Conservation (phyloP, 2,888 invertebrate genomes). For the Brenthis hecate region DNA sequence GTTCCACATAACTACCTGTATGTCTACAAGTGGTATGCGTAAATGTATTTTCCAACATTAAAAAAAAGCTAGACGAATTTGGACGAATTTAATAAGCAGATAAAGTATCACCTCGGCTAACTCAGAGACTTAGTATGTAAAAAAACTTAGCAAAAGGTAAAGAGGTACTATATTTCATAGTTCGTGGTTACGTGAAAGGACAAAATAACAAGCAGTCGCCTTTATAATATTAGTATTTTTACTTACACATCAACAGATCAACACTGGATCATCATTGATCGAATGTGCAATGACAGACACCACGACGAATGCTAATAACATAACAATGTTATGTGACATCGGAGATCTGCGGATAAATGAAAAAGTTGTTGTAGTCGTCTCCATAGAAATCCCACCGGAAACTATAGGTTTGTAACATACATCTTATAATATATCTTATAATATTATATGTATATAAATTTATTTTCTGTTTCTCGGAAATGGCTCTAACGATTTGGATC, state of each 20-base stretch:
- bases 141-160: no score
- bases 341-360: conserved; percentile 30
- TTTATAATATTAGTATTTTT: neutral
- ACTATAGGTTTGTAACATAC: conserved; percentile 21
- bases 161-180: neutral
- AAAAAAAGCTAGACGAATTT: no score
- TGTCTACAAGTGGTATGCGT: no score
- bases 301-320: neutral
- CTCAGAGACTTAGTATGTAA: no score
- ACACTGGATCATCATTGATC: conserved; percentile 12
- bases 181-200: neutral
- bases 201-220: neutral
- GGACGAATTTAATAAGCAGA: no score
- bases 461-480: no score
- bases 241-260: conserved; percentile 18
- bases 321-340: conserved; percentile 23
- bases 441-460: neutral
- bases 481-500: no score
- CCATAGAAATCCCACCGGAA: conserved; percentile 37
- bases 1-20: no score
- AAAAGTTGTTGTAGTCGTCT: conserved; percentile 31
- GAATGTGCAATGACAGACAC: conserved; percentile 16
- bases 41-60: no score
- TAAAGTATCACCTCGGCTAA: no score
- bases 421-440: no score